Percentiles rank a stretch among this genome's conserved stretches.
phyloP scores from a whole-genome alignment of 2,888 invertebrate genomes.

The Pachymerium ferrugineum region DNA sequence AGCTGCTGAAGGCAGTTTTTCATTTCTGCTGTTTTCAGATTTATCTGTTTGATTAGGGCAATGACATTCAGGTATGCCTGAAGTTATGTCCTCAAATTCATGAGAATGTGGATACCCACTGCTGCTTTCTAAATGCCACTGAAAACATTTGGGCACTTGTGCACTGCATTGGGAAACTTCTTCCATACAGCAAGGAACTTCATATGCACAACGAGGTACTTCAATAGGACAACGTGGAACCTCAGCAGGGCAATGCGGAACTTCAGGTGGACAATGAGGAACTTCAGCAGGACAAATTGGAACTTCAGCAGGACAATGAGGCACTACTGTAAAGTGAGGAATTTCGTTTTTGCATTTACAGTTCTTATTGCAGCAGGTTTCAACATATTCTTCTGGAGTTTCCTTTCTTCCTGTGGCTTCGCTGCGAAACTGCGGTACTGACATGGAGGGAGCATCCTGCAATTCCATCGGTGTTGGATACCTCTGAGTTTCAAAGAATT shows the following conservation, averaged over 20 bases:
- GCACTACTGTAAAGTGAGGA: too few relatives aligned
- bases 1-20: neutral
- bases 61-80: neutral
- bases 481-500: neutral
- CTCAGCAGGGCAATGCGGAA: neutral
- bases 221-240: neutral
- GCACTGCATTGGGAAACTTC: too few relatives aligned
- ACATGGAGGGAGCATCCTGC: neutral
- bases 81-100: too few relatives aligned
- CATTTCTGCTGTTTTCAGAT: neutral
- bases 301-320: neutral
- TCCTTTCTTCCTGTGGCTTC: too few relatives aligned
- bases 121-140: too few relatives aligned
- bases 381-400: too few relatives aligned
- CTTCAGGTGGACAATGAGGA: neutral
- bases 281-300: neutral
- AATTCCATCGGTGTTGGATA: neutral
- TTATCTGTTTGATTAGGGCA: neutral
- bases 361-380: too few relatives aligned
- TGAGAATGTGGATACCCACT: too few relatives aligned
- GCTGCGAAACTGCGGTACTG: too few relatives aligned
- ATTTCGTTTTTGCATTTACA: too few relatives aligned
- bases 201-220: neutral
- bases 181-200: neutral
- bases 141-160: too few relatives aligned